These are phyloP conservation scores for Hemicordylus capensis DNA, from an alignment of 2,113 vertebrate genomes.

Conservation along the genomic window DNA sequence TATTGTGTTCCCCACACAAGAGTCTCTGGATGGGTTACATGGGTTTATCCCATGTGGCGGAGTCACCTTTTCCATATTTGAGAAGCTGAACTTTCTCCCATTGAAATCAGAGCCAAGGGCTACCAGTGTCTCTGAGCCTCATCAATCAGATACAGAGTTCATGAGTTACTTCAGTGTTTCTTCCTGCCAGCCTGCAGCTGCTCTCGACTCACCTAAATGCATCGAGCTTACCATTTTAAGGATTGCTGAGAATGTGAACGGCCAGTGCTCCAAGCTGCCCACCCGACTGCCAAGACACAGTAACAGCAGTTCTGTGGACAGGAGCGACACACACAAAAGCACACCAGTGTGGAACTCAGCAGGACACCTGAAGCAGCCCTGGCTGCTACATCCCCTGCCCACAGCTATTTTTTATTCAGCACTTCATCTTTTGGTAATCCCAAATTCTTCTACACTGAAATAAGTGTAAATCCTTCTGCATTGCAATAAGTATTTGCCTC, in stretches of 20 bases:
- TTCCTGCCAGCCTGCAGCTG: conserved; percentile 68
- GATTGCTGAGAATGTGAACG: conserved; percentile 68
- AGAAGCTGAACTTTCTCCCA: conserved; percentile 12
- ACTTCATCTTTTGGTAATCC: conserved; percentile 53
- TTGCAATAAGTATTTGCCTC: conserved; percentile 55
- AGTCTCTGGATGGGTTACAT: background rate
- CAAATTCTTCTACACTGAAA: conserved; percentile 53
- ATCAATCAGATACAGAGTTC: conserved; percentile 28
- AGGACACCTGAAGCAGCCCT: conserved; percentile 56
- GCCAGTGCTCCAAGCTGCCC: conserved; percentile 60
- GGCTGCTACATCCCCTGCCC: conserved; percentile 60
- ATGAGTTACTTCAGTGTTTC: conserved; percentile 10
- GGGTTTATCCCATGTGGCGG: background rate
- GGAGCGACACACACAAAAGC: conserved; percentile 56
- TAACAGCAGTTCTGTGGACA: conserved; percentile 63
- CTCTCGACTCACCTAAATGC: conserved; percentile 62
- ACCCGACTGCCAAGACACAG: conserved; percentile 50
- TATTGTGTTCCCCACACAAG: background rate
- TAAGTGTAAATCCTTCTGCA: no score
- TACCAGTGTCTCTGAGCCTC: background rate
- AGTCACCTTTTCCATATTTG: background rate
- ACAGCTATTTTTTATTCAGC: conserved; percentile 58
- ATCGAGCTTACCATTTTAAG: conserved; percentile 64
- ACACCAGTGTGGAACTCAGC: conserved; percentile 60
- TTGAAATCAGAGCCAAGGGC: no score